A percentile compares a stretch with the other conserved stretches of the same genome.
Evolutionary conservation across 1,140 invertebrate species (phyloP).

Genomic region (Drosophila punjabiensis): DNA sequence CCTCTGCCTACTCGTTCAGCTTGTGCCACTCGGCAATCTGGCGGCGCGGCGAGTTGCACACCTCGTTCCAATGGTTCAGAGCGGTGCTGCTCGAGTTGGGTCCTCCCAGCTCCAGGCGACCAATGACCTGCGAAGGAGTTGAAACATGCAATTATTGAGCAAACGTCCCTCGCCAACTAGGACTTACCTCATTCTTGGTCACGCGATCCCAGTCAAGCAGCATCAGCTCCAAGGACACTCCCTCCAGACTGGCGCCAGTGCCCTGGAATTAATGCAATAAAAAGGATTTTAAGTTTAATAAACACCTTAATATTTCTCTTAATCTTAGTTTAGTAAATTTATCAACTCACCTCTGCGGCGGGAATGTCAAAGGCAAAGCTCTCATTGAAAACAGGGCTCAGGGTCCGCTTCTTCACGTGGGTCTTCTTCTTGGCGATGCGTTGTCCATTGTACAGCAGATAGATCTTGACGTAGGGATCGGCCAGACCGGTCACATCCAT

Average conservation of each 20-base stretch:
- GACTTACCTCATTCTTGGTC: conserved; percentile 96
- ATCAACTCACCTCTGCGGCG: conserved; percentile 84
- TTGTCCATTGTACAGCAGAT: conserved; percentile 98
- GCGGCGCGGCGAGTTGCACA: conserved; percentile 96
- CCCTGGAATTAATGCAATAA: conserved; percentile 66
- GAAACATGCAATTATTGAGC: conserved; percentile 10
- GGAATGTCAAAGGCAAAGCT: conserved; percentile 96
- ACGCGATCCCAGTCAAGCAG: conserved; percentile 98
- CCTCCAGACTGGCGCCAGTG: conserved; percentile 92
- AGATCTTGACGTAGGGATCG: conserved; percentile 98
- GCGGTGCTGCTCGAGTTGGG: conserved; percentile 92
- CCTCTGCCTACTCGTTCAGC: conserved; percentile 91
- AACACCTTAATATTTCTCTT: neutral
- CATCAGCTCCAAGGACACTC: conserved; percentile 96
- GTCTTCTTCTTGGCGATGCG: conserved; percentile 99
- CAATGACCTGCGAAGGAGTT: conserved; percentile 91
- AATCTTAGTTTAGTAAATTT: neutral
- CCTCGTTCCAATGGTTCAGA: conserved; percentile 98
- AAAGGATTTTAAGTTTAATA: neutral
- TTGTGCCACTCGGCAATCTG: conserved; percentile 99
- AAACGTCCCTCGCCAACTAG: neutral
- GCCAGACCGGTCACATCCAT: conserved; percentile 98
- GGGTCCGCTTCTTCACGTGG: conserved; percentile 98
- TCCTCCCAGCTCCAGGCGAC: conserved; percentile 95
- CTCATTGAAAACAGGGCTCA: conserved; percentile 99